Base-by-base conservation (phyloP, 2,113 vertebrate genomes). In the Psittacara wagleri region DNA sequence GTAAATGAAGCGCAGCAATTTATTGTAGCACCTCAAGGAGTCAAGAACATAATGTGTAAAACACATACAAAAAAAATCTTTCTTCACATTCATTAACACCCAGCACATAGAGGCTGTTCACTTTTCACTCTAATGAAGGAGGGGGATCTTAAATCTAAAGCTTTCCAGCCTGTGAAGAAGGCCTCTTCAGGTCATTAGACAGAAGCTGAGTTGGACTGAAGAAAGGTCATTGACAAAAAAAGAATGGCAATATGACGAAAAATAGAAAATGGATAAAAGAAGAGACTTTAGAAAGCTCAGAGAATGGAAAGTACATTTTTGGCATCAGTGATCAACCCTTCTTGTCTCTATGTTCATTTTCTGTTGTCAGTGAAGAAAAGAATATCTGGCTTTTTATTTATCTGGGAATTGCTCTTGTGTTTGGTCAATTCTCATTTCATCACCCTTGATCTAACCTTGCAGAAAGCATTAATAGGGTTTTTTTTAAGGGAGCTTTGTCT, bases 11-110 rank as follows among this genome's bases (percentile, higher is more conserved):
- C 97, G 43, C 88, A 43, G 98, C 98, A 98, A 98, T 98, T 98
- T 97, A 99, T 98, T 98, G 98, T 98, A 98, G 98, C 98, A 98
- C 98, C 98, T 98, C 98, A 96, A 98, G 98, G 98, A 99, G 99
- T 99, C 99, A 99, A 99, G 98, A 99, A 98, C 98, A 98, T 99
- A 99, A 99, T 99, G 98, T 97, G 97, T 98, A 98, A 97, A 98
- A 98, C 98, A 98, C 98, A 98, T 97, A 98, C 98, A 98, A 98
- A 98, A 98, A 98, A 97, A 97, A 97, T 98, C 98, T 98, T 98
- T 98, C 97, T 97, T 98, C 98, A 98, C 97, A 97, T 98, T 99
- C 98, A 99, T 99, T 99, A 99, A 98, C 98, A 98, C 97, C 98
- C 98, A 89, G 97, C 97, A 98, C 97, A 97, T 96, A 95, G 97